Evolutionary conservation across 2,797 vertebrate species (phyloP).

Genomic region (Dallia pectoralis): DNA sequence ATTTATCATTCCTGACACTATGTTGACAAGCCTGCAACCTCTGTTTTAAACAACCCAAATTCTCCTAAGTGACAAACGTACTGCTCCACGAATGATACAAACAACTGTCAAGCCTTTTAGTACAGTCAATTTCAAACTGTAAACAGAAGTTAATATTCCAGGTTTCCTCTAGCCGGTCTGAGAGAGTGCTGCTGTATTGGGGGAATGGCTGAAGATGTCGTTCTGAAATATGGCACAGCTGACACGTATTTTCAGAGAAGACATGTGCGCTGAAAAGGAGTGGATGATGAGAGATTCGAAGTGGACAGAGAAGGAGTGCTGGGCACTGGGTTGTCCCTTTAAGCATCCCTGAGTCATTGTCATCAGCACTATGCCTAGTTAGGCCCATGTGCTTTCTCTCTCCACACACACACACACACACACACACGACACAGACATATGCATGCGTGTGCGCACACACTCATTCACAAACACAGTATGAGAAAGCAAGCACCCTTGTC

Average conservation of each 20-base stretch:
- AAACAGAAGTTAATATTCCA: neutral
- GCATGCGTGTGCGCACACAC: slow-evolving; percentile 9
- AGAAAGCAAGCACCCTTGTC: slow-evolving; percentile 15
- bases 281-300: neutral
- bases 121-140: neutral
- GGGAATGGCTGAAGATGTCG: neutral
- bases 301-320: slow-evolving; percentile 15
- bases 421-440: neutral
- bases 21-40: neutral
- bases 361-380: slow-evolving; percentile 10
- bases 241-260: neutral
- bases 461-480: slow-evolving; percentile 11
- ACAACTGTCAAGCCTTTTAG: slow-evolving; percentile 6
- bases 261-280: slow-evolving; percentile 1
- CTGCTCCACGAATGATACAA: neutral
- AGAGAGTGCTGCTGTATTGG: neutral
- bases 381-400: neutral
- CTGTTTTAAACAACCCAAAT: neutral
- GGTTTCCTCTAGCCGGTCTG: neutral
- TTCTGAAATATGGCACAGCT: neutral
- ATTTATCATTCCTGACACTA: neutral
- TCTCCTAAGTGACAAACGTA: neutral
- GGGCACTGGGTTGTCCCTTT: neutral
- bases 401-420: neutral
- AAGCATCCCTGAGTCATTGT: slow-evolving; percentile 34